A percentile compares a stretch with the other conserved stretches of the same genome.
phyloP scores from a whole-genome alignment of 2,888 invertebrate species.

The Pandemis corylana region DNA sequence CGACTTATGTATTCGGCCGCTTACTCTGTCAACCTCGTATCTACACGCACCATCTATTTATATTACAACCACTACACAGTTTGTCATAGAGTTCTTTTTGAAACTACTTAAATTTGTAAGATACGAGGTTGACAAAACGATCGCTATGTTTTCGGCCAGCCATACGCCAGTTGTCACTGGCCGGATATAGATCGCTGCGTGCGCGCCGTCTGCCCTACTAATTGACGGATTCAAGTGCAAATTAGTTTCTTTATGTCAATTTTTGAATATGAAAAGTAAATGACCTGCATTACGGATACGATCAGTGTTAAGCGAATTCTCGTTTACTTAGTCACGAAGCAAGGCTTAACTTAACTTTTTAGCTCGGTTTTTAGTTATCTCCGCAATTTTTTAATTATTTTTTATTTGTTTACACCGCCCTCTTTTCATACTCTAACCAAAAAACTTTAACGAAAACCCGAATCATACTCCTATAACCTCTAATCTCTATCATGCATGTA shows the following conservation, averaged over 20 bases:
- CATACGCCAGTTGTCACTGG: constrained; percentile 48
- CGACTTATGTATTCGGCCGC: background rate
- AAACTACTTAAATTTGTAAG: background rate
- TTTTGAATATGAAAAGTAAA: constrained; percentile 17
- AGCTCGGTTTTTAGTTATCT: background rate
- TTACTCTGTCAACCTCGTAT: background rate
- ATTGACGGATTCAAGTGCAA: constrained; percentile 51
- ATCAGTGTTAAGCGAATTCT: background rate
- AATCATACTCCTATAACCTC: background rate
- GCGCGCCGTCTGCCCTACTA: constrained; percentile 54
- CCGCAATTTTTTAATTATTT: background rate
- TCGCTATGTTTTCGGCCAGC: constrained; percentile 41
- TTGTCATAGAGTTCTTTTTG: constrained; percentile 1
- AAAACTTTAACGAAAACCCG: background rate
- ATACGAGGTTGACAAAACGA: background rate
- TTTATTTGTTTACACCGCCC: too few species aligned
- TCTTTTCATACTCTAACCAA: too few species aligned
- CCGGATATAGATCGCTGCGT: constrained; percentile 60
- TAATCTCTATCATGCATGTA: too few species aligned
- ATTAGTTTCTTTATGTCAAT: constrained; percentile 34
- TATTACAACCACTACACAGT: background rate
- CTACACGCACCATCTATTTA: background rate
- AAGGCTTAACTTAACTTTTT: too few species aligned
- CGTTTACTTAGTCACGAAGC: too few species aligned
- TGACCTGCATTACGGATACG: constrained; percentile 11